Evolutionary conservation across 2,113 vertebrate genomes (phyloP).

Genomic region (Hiodon tergisus): DNA sequence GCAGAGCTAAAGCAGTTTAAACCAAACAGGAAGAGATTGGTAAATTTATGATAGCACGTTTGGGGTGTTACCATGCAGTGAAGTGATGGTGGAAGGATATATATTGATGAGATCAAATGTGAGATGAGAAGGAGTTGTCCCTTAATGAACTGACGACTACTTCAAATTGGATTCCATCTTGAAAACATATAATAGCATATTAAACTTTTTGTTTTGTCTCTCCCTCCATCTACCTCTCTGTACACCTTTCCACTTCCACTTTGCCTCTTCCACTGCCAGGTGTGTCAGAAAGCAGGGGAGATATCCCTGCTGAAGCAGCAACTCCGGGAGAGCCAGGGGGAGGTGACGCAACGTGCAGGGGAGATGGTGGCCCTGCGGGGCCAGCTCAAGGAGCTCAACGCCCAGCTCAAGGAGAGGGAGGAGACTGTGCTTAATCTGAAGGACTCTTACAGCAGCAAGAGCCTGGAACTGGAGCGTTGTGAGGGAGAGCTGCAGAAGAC

Average conservation of each 20-base stretch:
- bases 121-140: background rate
- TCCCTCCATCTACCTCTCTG: background rate
- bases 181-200: too few species aligned
- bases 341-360: conserved; percentile 76
- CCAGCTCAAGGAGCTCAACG: conserved; percentile 76
- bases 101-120: background rate
- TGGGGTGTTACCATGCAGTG: too few species aligned
- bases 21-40: background rate
- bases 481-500: conserved; percentile 58
- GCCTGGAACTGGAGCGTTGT: conserved; percentile 75
- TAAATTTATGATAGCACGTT: background rate
- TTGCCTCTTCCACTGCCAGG: conserved; percentile 49
- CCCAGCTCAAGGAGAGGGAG: conserved; percentile 75
- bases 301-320: conserved; percentile 85
- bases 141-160: too few species aligned
- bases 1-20: too few species aligned
- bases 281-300: conserved; percentile 82
- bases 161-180: too few species aligned
- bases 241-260: background rate
- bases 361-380: conserved; percentile 78
- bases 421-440: conserved; percentile 75
- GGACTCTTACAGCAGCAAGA: conserved; percentile 79
- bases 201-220: too few species aligned
- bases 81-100: background rate
- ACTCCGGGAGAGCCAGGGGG: conserved; percentile 77